Base-by-base conservation (phyloP, 2,797 vertebrate species). In the Sebastes vulpes region DNA sequence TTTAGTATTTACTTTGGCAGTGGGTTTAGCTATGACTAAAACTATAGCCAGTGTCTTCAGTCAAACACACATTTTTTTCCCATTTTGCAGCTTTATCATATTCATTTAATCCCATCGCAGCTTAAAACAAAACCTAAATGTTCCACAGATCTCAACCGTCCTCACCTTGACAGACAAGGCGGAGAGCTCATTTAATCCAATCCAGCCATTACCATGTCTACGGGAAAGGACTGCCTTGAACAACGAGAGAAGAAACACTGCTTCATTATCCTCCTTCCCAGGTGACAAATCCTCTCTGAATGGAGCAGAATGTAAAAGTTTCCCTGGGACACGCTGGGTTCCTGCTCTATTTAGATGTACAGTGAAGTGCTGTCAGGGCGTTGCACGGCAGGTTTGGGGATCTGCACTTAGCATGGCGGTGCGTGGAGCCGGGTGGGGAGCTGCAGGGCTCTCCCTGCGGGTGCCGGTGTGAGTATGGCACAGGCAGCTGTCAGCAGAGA, bases 401-500 rank as follows among this genome's bases (percentile, higher is more conserved):
- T 89, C 73, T 82, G 85, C 87, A 86, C 88, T 91, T 83, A 89
- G 88, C 65, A 76, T 83, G 83, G 89, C 16, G 79, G 82, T 57
- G 74, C 78, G 95, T 3, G 3, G 96, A 96, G 96, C 96, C 91
- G 95, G 96, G 95, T 92, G 95, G 96, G 96, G 96, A 95, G 95
- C 95, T 95, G 96, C 94, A 89, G 95, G 95, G 95, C 77, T 92
- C 91, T 94, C 95, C 90, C 94, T 85, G 26, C 50, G 74, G 82
- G 84, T 89, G 85, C 78, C 91, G 88, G 95, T 95, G 92, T 95
- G 95, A 96, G 97, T 90, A 86, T 96, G 87, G 95, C 97, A 96
- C 95, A 97, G 96, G 97, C 97, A 97, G 97, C 98, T 99, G 98
- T 99, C 98, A 99, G 90, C 88, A 52, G 95, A 93, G 95, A 97